phyloP scores from a whole-genome alignment of 2,888 invertebrate genomes.

The Sepioteuthis lessoniana region DNA sequence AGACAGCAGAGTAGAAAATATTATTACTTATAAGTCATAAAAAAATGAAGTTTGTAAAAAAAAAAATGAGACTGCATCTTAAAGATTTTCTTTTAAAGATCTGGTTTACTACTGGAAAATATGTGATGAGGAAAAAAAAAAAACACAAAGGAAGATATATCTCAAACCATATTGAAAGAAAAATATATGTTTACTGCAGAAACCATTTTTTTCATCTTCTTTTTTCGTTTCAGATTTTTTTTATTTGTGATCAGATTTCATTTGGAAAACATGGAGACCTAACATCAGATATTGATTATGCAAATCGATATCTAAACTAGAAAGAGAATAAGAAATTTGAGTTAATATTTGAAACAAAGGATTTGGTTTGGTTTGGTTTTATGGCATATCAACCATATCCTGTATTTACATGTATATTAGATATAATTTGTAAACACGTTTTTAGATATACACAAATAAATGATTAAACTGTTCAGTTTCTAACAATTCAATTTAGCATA shows the following conservation, averaged over 20 bases:
- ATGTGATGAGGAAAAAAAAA: neutral
- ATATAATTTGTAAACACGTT: too few species aligned
- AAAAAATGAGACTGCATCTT: neutral
- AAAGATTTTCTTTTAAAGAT: neutral
- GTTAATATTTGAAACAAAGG: neutral
- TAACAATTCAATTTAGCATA: too few species aligned
- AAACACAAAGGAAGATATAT: neutral
- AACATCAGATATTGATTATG: constrained; percentile 2
- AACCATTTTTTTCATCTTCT: neutral
- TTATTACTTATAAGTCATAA: too few species aligned
- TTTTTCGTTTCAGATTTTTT: neutral
- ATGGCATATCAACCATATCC: too few species aligned
- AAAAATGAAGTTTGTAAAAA: neutral
- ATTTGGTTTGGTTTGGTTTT: neutral
- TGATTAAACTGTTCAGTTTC: too few species aligned
- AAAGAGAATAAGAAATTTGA: neutral
- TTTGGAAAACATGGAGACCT: constrained; percentile 35
- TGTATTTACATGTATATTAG: too few species aligned
- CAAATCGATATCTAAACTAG: neutral
- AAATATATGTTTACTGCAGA: neutral
- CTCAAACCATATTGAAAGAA: neutral
- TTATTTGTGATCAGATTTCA: constrained; percentile 34
- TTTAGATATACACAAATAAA: too few species aligned
- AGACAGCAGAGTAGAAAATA: too few species aligned
- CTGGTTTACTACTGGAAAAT: neutral